Evolutionary conservation across 2,888 invertebrate species (phyloP).

Genomic region (Mythimna lalbum): DNA sequence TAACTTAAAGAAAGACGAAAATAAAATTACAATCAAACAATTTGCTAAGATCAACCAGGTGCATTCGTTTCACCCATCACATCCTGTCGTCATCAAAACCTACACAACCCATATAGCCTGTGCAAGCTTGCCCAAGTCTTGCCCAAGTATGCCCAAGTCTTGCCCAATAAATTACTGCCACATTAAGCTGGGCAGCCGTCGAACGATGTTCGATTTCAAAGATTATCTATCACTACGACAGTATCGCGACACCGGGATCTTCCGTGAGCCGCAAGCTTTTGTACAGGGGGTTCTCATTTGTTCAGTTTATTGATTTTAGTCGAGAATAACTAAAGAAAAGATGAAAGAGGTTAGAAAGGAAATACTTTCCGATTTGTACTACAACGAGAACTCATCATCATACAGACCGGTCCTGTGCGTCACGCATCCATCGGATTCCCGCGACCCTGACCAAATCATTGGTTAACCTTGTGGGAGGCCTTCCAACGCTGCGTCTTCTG

Average conservation of each 20-base stretch:
- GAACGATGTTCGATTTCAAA: conserved; percentile 87
- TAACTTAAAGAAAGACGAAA: no score
- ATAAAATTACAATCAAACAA: neutral
- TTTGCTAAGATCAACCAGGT: neutral
- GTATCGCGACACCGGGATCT: conserved; percentile 82
- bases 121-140: conserved; percentile 21
- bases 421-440: no score
- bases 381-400: no score
- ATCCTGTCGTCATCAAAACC: conserved; percentile 35
- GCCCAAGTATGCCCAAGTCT: conserved; percentile 41
- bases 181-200: conserved; percentile 76
- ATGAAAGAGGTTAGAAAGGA: no score
- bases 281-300: conserved; percentile 71
- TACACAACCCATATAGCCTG: conserved; percentile 25
- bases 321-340: no score
- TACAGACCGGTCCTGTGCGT: no score
- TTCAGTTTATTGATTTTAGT: neutral
- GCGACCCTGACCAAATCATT: no score
- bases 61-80: neutral
- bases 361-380: no score
- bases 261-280: conserved; percentile 62
- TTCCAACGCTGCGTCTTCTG: no score
- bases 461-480: no score
- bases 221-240: conserved; percentile 89
- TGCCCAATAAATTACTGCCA: conserved; percentile 73